These are phyloP conservation scores for Aporrectodea caliginosa DNA, from an alignment of 1,140 invertebrate species.

Conservation along the genomic window DNA sequence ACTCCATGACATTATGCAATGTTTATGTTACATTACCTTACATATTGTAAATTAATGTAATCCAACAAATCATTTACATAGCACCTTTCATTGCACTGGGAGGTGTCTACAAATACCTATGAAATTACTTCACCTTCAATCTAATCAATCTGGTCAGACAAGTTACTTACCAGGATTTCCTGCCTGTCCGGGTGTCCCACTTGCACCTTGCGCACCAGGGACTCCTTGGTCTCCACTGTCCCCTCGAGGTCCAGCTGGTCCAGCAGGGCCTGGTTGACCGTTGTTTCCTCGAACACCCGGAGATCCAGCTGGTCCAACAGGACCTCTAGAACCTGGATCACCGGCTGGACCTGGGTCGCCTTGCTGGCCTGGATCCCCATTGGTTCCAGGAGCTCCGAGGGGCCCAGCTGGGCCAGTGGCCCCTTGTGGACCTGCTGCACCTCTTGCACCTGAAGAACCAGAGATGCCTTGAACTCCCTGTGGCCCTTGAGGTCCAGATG, in stretches of 20 bases:
- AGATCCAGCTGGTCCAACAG: background rate
- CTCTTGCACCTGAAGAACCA: conserved; percentile 77
- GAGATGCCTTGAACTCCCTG: conserved; percentile 63
- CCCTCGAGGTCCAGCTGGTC: conserved; percentile 36
- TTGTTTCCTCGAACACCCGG: background rate
- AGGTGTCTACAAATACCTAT: too few species aligned
- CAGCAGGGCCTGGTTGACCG: conserved; percentile 36
- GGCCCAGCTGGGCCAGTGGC: conserved; percentile 44
- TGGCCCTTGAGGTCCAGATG: conserved; percentile 16
- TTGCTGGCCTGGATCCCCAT: background rate
- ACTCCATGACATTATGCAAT: too few species aligned
- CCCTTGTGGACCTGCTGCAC: conserved; percentile 66
- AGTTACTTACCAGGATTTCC: conserved; percentile 31
- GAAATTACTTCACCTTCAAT: too few species aligned
- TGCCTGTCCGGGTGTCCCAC: conserved; percentile 55
- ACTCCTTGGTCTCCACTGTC: conserved; percentile 7
- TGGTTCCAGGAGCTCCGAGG: conserved; percentile 36
- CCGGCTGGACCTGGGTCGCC: background rate
- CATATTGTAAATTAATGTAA: too few species aligned
- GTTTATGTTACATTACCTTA: too few species aligned
- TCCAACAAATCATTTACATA: too few species aligned
- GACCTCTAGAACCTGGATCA: background rate
- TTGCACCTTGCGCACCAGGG: conserved; percentile 54
- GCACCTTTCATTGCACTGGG: too few species aligned
- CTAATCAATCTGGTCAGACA: too few species aligned